Evolutionary conservation across 35 echinoderm and acorn worm species (phyloP), one percentile per base, ranked within the genome.

Genomic region (Chiridota heheva): DNA sequence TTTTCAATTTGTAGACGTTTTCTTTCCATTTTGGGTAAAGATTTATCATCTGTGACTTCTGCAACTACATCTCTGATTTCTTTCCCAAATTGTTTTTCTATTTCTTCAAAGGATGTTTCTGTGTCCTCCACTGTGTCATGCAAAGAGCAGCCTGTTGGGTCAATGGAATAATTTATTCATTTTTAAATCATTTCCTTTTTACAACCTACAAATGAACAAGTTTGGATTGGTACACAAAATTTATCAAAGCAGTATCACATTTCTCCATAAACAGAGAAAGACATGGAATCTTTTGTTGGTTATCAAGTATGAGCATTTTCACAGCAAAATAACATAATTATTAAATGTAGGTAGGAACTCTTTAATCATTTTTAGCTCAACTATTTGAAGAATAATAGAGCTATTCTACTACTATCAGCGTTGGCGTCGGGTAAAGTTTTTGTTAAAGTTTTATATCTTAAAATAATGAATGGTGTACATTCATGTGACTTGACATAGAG

Each of bases 121-220:
- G 93, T 97, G 73, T 97, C 93, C 61, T 97, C 93, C 15, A 97
- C 93, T 20, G 93, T 97, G 64, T 97, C 93, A 67, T 97, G 93
- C 20, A 97, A 81, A 97, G 20, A 38, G 93, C 93, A 67, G 93
- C 93, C 93, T 97, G 35, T 26, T 7, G 58, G 33, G 59, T 68
- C 40, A 68, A 88, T 12, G 37, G 24, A 60, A 65, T 15, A 22
- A 8, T 7, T 71, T 65, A 22, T 13, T 53, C 22, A 22, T 22
- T 22, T 53, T n/a, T n/a, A n/a, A n/a, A n/a, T n/a, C n/a, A n/a
- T n/a, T n/a, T n/a, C n/a, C n/a, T n/a, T n/a, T n/a, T n/a, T n/a
- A n/a, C n/a, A n/a, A n/a, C n/a, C n/a, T n/a, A n/a, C n/a, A n/a
- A n/a, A n/a, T n/a, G n/a, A 53, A 10, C 22, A 22, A 22, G 48